Base-by-base conservation (phyloP, 2,113 vertebrate genomes). In the Etheostoma cragini region DNA sequence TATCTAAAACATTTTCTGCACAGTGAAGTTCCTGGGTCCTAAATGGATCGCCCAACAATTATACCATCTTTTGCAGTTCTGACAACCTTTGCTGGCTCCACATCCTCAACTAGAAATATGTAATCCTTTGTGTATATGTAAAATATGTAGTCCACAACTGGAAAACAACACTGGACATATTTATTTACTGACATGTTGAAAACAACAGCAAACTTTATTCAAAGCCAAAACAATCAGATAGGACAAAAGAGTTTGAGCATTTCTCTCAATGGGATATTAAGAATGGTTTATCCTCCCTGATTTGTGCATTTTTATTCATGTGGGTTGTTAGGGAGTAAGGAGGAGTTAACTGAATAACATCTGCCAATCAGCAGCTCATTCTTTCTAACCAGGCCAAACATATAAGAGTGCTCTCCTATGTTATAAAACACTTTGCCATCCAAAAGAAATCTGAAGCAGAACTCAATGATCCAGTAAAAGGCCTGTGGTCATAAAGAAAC, bases 281-380 rank as follows among this genome's bases (percentile, higher is more conserved):
- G 62, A 89, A 83, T 70, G 58, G 15, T 10, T 80, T 62, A 53
- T 73, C 76, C 69, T 71, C 42, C 73, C 52, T 58, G 26, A 11
- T 56, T 63, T 53, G 22, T 69, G 54, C 87, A 81, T 86, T 91
- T 93, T 89, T 80, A 87, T 86, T 91, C 72, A 79, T 76, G 15
- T 33, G 30, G 54, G 30, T 47, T 63, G 62, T 63, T 3, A 46
- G 72, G 76, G 78, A 81, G 57, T 46, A 42, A 76, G 72, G 85
- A 82, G 70, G 78, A 81, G 54, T 65, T 54, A 0, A 35, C 72
- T 61, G 53, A 54, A 68, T 46, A 80, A 78, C 52, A 22, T 76
- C 57, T 0, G 21, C 62, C 75, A 84, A 61, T 88, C 58, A 76
- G 80, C 60, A 5, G 17, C 58, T 85, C 72, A 6, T 21, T 24